Evolutionary conservation across 1,140 invertebrate species (phyloP).

Genomic region (Brachystomella parvula): DNA sequence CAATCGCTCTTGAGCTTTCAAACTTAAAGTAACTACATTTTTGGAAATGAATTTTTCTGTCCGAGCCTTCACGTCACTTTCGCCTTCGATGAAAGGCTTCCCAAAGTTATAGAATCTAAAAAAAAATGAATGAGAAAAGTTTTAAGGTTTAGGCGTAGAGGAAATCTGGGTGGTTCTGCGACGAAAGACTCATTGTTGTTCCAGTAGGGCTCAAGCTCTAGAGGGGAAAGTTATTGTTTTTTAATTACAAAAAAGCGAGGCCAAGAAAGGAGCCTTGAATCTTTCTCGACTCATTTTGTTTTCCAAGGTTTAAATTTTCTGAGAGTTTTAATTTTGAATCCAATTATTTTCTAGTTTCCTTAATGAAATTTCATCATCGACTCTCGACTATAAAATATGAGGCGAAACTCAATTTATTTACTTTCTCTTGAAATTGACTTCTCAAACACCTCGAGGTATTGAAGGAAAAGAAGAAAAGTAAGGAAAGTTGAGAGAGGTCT

Average conservation of each 20-base stretch:
- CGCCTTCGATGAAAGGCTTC: slow-evolving; percentile 4
- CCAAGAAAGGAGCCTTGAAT: neutral
- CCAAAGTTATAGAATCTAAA: too few relatives aligned
- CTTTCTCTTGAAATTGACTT: neutral
- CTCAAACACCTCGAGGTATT: neutral
- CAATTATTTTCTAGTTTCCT: slow-evolving; percentile 1
- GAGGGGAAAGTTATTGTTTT: slow-evolving; percentile 29
- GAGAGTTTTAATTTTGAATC: slow-evolving; percentile 8
- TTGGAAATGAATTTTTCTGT: slow-evolving; percentile 8
- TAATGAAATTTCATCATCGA: slow-evolving; percentile 3
- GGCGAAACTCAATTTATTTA: slow-evolving; percentile 5
- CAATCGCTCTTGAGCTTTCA: slow-evolving; percentile 16
- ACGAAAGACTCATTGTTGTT: neutral
- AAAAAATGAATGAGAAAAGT: slow-evolving; percentile 15
- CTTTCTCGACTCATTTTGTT: slow-evolving; percentile 7
- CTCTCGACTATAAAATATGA: neutral
- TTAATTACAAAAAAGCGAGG: slow-evolving; percentile 27
- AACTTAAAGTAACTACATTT: slow-evolving; percentile 10
- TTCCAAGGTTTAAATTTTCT: neutral
- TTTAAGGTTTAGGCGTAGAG: neutral
- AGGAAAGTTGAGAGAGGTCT: neutral
- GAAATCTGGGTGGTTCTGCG: neutral
- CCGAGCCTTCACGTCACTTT: slow-evolving; percentile 10
- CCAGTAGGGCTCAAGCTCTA: too few relatives aligned
- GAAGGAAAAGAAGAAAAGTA: neutral